Base-by-base conservation (phyloP, 92 coral and sea anemone genomes). In the Zoanthus sociatus region DNA sequence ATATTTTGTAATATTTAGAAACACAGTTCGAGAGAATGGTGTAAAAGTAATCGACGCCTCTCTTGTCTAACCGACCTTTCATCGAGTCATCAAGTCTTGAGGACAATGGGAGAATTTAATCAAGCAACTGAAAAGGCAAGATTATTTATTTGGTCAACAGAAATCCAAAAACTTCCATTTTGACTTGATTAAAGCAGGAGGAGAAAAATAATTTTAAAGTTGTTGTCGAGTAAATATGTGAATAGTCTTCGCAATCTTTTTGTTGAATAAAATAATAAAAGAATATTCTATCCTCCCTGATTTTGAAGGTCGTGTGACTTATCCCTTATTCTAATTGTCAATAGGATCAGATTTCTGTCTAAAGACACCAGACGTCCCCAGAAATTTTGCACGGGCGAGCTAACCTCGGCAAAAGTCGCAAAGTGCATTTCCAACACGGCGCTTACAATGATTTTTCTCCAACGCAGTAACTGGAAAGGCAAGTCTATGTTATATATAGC, bases 301-400 rank as follows among this genome's bases (percentile, higher is more conserved):
- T 26, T 71, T 81, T 64, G 15, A 74, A 54, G 85, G 85, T 81
- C 85, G 85, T 81, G 85, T 81, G 85, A 81, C 85, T 81, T 67
- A n/a, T 4, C 55, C 75, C 73, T 45, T 75, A 9, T 20, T 42
- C 74, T 81, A 66, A 66, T 20, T 81, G 75, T 81, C 70, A 81
- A 81, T 64, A 14, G 17, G 61, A 81, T 81, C 85, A 50, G 30
- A 30, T 81, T 81, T 81, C 85, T 47, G 85, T 81, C 85, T 47
- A 81, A 81, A 67, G 75, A 67, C 85, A 50, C 75, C 85, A 81
- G 85, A 81, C 85, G 58, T 21, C 75, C 75, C 71, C 85, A 81
- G 45, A 81, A 67, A 13, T 66, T 81, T 81, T 81, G 85, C 85
- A 81, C 42, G 66, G 12, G 30, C 53, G 60, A 81, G 73, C 26